Base-by-base conservation (phyloP, 2,888 invertebrate genomes). In the Aelia acuminata region DNA sequence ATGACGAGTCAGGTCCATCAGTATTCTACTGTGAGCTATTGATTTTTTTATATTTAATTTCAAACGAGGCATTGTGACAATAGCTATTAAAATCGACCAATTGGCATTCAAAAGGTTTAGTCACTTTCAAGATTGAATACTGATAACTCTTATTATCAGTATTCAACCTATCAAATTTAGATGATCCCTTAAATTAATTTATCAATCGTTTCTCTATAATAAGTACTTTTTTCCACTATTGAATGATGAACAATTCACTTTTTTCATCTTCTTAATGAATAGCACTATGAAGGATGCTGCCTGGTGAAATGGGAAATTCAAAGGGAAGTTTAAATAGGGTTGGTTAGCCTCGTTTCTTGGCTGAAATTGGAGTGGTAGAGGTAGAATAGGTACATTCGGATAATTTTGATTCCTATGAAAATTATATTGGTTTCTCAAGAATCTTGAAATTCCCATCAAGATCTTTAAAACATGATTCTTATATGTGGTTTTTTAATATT, bases 1-100 rank as follows among this genome's bases (percentile, higher is more conserved):
- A n/a, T n/a, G n/a, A n/a, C n/a, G n/a, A n/a, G n/a, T n/a, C n/a
- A n/a, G n/a, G n/a, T n/a, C n/a, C n/a, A 43, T 10, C 43, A 43
- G 31, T 70, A 63, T 70, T 70, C 20, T 20, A 7, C 26, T 35
- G 63, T 18, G 7, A 20, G 35, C 4, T 3, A 57, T 0, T 35
- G 63, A 5, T 7, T 70, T 70, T 35, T 70, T 35, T 35, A 13
- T 31, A 31, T 70, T 35, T 70, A 7, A 26, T 57, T 35, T 20
- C 18, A 18, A 31, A 70, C 18, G 63, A 70, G 63, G 35, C 63
- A 18, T 26, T 26, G 57, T 70, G 63, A 18, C 63, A 70, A 70
- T 70, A 80, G 43, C 43, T 43, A 80, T 80, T 80, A 80, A 80
- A 43, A 80, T 80, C 39, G 0, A 80, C 43, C 43, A 47, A 43